Evolutionary conservation across 2,113 vertebrate species (phyloP).

Genomic region (Petromus typicus): DNA sequence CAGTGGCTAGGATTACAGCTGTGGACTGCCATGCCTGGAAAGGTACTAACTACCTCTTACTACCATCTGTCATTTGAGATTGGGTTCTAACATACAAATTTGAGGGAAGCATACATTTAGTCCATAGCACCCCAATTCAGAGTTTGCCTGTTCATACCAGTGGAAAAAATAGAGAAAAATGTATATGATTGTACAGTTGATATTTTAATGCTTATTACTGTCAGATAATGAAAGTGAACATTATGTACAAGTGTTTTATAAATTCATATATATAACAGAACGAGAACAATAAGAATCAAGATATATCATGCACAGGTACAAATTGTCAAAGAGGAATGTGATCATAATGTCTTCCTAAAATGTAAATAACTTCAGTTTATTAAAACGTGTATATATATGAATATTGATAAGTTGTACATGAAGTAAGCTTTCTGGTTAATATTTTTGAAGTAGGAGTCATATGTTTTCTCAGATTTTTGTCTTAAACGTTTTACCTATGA

Average conservation of each 20-base stretch:
- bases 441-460: conserved; percentile 14
- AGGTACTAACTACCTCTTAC: neutral
- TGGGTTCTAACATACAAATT: neutral
- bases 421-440: conserved; percentile 36
- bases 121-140: neutral
- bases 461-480: conserved; percentile 37
- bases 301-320: no score
- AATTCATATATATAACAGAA: no score
- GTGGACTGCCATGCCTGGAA: neutral
- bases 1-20: neutral
- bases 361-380: no score
- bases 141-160: neutral
- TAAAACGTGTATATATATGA: neutral
- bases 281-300: no score
- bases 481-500: neutral
- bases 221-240: conserved; percentile 4
- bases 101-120: neutral
- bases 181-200: neutral
- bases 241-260: neutral
- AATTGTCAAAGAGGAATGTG: no score
- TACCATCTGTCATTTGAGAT: neutral
- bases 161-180: conserved; percentile 43
- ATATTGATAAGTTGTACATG: neutral
- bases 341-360: no score
- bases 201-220: conserved; percentile 23